Evolutionary conservation across 2,888 invertebrate species (phyloP).

Genomic region (Apodemia zela): DNA sequence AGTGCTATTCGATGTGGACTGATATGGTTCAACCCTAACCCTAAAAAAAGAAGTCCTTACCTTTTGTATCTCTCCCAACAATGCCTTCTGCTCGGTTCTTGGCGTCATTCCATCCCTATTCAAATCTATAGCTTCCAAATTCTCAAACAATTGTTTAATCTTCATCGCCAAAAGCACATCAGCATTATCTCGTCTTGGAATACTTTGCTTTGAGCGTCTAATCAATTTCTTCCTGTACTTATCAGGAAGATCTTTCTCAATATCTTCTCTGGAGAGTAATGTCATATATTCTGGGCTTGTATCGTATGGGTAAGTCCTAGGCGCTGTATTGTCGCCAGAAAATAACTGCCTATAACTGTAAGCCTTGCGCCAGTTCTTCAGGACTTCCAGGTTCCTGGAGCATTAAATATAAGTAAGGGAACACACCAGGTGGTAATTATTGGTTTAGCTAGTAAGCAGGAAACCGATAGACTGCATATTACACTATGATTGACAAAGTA

Average conservation of each 20-base stretch:
- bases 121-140: constrained; percentile 63
- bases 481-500: too few relatives aligned
- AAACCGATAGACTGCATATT: too few relatives aligned
- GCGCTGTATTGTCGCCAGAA: constrained; percentile 32
- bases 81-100: constrained; percentile 73
- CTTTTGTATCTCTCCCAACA: constrained; percentile 81
- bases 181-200: constrained; percentile 54
- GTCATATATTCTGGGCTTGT: constrained; percentile 78
- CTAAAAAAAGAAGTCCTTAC: constrained; percentile 44
- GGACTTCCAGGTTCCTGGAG: constrained; percentile 52
- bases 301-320: constrained; percentile 72
- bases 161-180: constrained; percentile 65
- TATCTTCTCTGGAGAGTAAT: constrained; percentile 68
- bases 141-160: constrained; percentile 66
- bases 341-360: constrained; percentile 49
- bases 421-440: too few relatives aligned
- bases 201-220: constrained; percentile 48
- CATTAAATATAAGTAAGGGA: not conserved
- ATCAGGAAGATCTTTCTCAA: constrained; percentile 70
- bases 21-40: too few relatives aligned
- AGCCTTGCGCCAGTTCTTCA: constrained; percentile 77
- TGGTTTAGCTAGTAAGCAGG: too few relatives aligned
- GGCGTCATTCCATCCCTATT: constrained; percentile 67
- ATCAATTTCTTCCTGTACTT: constrained; percentile 56
- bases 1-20: too few relatives aligned